Percentiles rank a stretch among this genome's conserved stretches.
Conservation (phyloP, 1,140 invertebrate species). For the Apocrypta bakeri region DNA sequence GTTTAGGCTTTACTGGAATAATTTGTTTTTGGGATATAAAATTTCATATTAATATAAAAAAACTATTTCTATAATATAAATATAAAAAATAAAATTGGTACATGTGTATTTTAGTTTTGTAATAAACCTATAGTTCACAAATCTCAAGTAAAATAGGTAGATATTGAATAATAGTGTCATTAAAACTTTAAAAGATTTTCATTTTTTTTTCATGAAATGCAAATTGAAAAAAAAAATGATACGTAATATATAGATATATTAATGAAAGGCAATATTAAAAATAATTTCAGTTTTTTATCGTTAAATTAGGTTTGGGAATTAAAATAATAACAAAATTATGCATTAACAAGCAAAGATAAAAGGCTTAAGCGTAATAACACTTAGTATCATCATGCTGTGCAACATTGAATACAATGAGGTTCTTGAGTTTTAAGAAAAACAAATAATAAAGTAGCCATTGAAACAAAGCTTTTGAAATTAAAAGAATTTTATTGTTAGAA, state of each 20-base stretch:
- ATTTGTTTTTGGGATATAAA: neutral
- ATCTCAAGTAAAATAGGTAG: neutral
- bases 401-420: neutral
- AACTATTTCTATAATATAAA: neutral
- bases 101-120: neutral
- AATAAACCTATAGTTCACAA: neutral
- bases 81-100: neutral
- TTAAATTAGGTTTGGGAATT: too few relatives aligned
- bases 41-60: neutral
- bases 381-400: neutral
- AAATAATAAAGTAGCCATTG: constrained; percentile 3
- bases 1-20: too few relatives aligned
- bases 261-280: too few relatives aligned
- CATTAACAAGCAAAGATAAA: neutral
- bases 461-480: too few relatives aligned
- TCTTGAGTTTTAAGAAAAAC: neutral
- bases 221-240: too few relatives aligned
- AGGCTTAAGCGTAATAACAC: neutral
- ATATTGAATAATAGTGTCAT: neutral
- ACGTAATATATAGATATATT: too few relatives aligned
- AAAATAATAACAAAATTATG: constrained; percentile 8
- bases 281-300: too few relatives aligned
- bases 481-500: neutral
- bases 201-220: too few relatives aligned
- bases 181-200: too few relatives aligned